Percentiles rank a stretch among this genome's conserved stretches.
phyloP scores from a whole-genome alignment of 2,888 invertebrate species.

The Epinotia demarniana region DNA sequence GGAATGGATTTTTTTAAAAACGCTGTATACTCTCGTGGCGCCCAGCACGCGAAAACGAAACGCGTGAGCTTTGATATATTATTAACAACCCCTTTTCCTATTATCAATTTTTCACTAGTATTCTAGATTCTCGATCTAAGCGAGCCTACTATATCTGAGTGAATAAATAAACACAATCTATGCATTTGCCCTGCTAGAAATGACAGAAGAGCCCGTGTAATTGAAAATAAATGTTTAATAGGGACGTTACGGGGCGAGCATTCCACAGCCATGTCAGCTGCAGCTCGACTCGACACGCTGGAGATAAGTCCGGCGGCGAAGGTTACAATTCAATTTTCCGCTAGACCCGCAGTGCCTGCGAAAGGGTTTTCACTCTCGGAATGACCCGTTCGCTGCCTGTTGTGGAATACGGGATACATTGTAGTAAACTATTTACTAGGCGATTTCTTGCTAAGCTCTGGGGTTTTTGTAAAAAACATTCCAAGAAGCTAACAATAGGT shows the following conservation, averaged over 20 bases:
- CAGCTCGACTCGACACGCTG: constrained; percentile 51
- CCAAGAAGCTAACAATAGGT: too few relatives aligned
- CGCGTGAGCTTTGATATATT: too few relatives aligned
- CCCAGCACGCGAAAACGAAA: too few relatives aligned
- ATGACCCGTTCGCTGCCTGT: constrained; percentile 40
- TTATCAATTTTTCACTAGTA: too few relatives aligned
- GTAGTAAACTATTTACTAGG: constrained; percentile 18
- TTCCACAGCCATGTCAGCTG: constrained; percentile 52
- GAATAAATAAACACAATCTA: background rate
- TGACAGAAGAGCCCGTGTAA: background rate
- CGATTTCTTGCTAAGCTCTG: constrained; percentile 4
- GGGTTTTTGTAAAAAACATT: background rate
- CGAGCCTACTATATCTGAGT: background rate
- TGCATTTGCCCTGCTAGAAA: background rate
- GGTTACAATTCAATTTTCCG: constrained; percentile 75
- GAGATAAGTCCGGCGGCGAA: constrained; percentile 60
- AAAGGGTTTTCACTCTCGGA: constrained; percentile 51
- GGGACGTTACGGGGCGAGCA: constrained; percentile 50
- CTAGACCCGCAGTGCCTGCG: constrained; percentile 51
- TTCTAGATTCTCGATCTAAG: too few relatives aligned
- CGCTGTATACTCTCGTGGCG: too few relatives aligned
- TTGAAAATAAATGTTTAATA: constrained; percentile 20
- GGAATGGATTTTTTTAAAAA: too few relatives aligned
- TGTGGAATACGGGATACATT: constrained; percentile 17
- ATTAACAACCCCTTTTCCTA: too few relatives aligned